Evolutionary conservation across 1,140 invertebrate genomes (phyloP), one percentile per base, ranked within the genome.

Genomic region (Alviniconcha marisindica): DNA sequence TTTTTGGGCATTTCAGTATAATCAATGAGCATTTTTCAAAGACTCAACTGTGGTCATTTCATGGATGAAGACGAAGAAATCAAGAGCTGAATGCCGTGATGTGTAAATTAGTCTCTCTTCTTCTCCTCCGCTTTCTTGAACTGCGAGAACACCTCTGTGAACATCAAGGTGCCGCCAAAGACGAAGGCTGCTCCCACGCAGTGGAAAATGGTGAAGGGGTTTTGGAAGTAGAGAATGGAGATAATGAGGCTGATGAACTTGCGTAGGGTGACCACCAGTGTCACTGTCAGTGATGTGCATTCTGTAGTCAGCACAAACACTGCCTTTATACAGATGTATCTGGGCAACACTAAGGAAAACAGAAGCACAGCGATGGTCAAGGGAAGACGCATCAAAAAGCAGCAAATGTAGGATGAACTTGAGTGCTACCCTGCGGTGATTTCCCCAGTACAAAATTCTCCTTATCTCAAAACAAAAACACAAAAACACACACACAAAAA

Each of bases 221-320:
- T 99, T 84, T 96, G 94, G 92, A 99, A 99, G 91, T 99, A 99
- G 54, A 97, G 89, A 88, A 99, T 99, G 1, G 98, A 99, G 91
- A 99, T 96, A 28, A 99, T 93, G 63, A 99, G 93, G 15, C 98
- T 99, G 10, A 97, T 94, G 91, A 99, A 99, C 93, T 99, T 99
- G 48, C 99, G 94, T 73, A 99, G 92, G 0, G 99, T 99, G 21
- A 99, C 96, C 2, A 99, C 97, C 81, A 99, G 93, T 0, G 98
- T 99, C 0, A 99, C 98, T 0, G 97, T 98, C 21, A 99, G 92
- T 0, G 98, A 99, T 14, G 96, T 95, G 91, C 97, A 98, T 92
- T 98, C 97, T 0, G 98, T 97, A 2, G 97, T 99, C 89, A 99
- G 94, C 28, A 96, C 95, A 90, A 98, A 99, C 1, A 99, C 98